Evolutionary conservation across 2,888 invertebrate genomes (phyloP).

Genomic region (Lampropteryx suffumata): DNA sequence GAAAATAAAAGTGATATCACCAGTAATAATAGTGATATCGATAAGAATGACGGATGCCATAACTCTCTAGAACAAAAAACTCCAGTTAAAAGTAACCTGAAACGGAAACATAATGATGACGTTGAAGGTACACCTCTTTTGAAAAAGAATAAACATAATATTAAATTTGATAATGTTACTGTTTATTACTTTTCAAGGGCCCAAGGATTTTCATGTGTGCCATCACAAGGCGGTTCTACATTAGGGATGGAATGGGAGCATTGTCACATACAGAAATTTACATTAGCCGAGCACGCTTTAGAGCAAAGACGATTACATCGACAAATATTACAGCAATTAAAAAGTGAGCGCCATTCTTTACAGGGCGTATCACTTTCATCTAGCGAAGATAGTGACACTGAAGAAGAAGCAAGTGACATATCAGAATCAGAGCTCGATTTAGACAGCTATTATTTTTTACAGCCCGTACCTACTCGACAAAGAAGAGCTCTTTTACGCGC

Average conservation of each 20-base stretch:
- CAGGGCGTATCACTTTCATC: constrained; percentile 85
- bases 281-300: constrained; percentile 93
- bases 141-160: constrained; percentile 89
- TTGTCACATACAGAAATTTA: constrained; percentile 88
- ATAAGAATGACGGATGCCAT: constrained; percentile 37
- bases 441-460: constrained; percentile 94
- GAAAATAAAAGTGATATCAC: constrained; percentile 36
- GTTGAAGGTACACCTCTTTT: constrained; percentile 69
- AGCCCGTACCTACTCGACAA: constrained; percentile 96
- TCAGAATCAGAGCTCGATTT: constrained; percentile 93
- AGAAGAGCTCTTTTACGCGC: constrained; percentile 93
- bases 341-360: constrained; percentile 85
- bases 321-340: constrained; percentile 88
- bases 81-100: constrained; percentile 85
- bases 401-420: constrained; percentile 91
- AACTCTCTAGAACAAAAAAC: constrained; percentile 42
- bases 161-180: constrained; percentile 95
- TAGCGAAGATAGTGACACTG: constrained; percentile 92
- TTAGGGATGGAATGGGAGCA: constrained; percentile 94
- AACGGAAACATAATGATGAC: constrained; percentile 80
- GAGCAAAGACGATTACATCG: constrained; percentile 94
- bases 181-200: constrained; percentile 97
- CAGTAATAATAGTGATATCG: constrained; percentile 36
- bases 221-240: constrained; percentile 95
- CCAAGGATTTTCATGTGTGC: constrained; percentile 96